Percentiles rank a stretch among this genome's conserved stretches.
These are phyloP conservation scores for Tolypeutes matacus DNA, from an alignment of 2,797 vertebrate species.

Conservation along the genomic window DNA sequence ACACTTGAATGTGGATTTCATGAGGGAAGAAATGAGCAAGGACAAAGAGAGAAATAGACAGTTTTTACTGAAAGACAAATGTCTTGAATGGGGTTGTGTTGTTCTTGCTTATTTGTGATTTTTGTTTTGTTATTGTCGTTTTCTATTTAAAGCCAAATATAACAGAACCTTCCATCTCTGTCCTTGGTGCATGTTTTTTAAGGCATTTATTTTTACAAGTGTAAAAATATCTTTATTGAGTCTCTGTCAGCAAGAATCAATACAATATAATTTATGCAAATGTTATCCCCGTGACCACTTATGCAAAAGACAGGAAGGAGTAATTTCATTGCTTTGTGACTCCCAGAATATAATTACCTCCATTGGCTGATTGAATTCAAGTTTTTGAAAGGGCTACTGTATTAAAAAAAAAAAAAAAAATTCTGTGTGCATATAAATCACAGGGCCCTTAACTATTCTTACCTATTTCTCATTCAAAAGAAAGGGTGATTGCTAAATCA, in stretches of 20 bases:
- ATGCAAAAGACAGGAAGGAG: slow-evolving; percentile 53
- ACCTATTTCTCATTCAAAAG: slow-evolving; percentile 29
- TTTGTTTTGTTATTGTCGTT: slow-evolving; percentile 31
- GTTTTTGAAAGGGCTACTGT: background rate
- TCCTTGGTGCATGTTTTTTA: background rate
- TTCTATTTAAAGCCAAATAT: slow-evolving; percentile 44
- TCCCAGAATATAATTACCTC: slow-evolving; percentile 12
- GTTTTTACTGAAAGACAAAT: slow-evolving; percentile 59
- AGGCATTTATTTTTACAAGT: slow-evolving; percentile 54
- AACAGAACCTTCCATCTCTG: background rate
- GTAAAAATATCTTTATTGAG: slow-evolving; percentile 63
- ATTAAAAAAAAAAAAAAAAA: background rate
- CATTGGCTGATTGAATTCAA: slow-evolving; percentile 42
- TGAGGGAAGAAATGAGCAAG: slow-evolving; percentile 79
- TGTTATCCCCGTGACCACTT: slow-evolving; percentile 45
- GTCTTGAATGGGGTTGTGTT: background rate
- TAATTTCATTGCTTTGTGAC: slow-evolving; percentile 23
- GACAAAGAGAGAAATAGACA: slow-evolving; percentile 74
- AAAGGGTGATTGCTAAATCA: background rate
- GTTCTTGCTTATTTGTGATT: background rate
- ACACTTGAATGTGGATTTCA: slow-evolving; percentile 83
- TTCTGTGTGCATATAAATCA: background rate
- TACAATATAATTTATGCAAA: slow-evolving; percentile 54
- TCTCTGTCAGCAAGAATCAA: slow-evolving; percentile 54
- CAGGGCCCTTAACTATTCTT: background rate